Percentiles rank a stretch among this genome's conserved stretches.
Conservation (phyloP, 2,888 invertebrate species). For the Ochropleura leucogaster region DNA sequence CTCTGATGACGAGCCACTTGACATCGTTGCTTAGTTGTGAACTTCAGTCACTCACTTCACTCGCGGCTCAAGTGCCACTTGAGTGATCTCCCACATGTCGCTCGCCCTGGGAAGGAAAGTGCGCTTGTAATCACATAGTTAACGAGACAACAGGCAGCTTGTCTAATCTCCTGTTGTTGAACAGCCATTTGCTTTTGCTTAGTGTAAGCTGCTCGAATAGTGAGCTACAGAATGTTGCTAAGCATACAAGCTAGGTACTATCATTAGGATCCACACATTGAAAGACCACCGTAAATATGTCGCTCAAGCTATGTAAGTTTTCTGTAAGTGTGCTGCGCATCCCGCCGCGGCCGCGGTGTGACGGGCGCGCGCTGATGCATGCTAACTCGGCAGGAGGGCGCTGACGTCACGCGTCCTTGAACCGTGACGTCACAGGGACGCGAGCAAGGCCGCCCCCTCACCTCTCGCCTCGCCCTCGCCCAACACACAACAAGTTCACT, state of each 20-base stretch:
- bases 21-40: constrained; percentile 6
- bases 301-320: too few relatives aligned
- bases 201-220: not conserved
- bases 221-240: constrained; percentile 5
- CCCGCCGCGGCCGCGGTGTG: not conserved
- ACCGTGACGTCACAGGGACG: constrained; percentile 63
- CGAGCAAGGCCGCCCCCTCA: constrained; percentile 30
- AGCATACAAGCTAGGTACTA: too few relatives aligned
- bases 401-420: constrained; percentile 61
- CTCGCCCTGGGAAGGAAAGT: constrained; percentile 1
- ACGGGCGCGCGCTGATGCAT: constrained; percentile 40
- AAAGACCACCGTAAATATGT: too few relatives aligned
- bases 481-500: constrained; percentile 16
- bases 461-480: not conserved
- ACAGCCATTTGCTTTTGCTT: not conserved
- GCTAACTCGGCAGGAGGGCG: constrained; percentile 38
- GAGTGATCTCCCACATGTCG: not conserved
- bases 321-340: too few relatives aligned
- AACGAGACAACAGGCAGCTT: not conserved
- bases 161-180: constrained; percentile 6
- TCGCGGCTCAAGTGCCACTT: constrained; percentile 26
- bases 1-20: constrained; percentile 9
- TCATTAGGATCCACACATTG: too few relatives aligned
- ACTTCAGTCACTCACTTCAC: not conserved
- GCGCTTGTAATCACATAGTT: constrained; percentile 14